These are phyloP conservation scores for Hydractinia symbiolongicarpus DNA, from an alignment of 30 jellyfish, hydroid and myxozoan species.

Conservation along the genomic window DNA sequence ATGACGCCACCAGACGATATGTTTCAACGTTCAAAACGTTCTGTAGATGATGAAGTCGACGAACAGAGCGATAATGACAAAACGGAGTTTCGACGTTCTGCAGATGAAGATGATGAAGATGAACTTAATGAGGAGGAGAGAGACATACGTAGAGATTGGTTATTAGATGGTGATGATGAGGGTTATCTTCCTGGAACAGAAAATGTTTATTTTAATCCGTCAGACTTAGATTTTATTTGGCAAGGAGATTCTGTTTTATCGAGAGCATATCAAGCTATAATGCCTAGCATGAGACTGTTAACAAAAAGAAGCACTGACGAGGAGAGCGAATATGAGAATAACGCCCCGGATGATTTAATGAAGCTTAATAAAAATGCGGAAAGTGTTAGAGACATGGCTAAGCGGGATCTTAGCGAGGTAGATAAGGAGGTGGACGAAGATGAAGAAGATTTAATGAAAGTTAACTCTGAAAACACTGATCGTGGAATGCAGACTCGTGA, in stretches of 20 bases:
- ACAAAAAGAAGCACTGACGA: background rate
- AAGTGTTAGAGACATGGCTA: background rate
- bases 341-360: background rate
- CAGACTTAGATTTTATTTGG: slow-evolving; percentile 16
- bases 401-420: slow-evolving; percentile 10
- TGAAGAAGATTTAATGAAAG: slow-evolving; percentile 22
- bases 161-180: background rate
- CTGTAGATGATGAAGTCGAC: slow-evolving; percentile 3
- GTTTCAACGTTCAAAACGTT: background rate
- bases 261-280: background rate
- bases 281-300: background rate
- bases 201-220: slow-evolving; percentile 1
- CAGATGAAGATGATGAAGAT: slow-evolving; percentile 15
- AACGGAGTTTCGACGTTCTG: background rate
- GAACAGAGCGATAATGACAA: background rate
- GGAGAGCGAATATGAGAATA: background rate
- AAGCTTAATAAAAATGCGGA: background rate
- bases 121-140: slow-evolving; percentile 23
- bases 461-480: slow-evolving; percentile 7
- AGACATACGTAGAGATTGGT: background rate
- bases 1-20: background rate
- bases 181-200: slow-evolving; percentile 33
- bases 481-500: slow-evolving; percentile 12
- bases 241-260: slow-evolving; percentile 10
- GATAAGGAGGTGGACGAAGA: background rate